A percentile compares a stretch with the other conserved stretches of the same genome.
phyloP scores from a whole-genome alignment of 2,797 vertebrate species.

The Lagodon rhomboides region DNA sequence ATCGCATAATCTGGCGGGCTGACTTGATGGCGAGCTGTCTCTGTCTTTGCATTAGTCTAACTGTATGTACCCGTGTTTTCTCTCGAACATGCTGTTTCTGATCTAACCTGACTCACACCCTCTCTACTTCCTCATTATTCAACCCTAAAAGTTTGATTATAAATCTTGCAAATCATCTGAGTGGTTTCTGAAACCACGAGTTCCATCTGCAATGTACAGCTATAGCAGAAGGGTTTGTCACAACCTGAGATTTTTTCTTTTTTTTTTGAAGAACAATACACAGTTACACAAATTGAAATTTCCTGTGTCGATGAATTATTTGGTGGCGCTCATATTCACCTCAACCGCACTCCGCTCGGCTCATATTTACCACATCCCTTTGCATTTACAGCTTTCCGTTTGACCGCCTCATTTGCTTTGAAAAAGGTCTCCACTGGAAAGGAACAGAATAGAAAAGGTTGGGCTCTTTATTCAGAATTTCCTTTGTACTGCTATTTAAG shows the following conservation, averaged over 20 bases:
- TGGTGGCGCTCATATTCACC: slow-evolving; percentile 52
- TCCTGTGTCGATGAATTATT: slow-evolving; percentile 76
- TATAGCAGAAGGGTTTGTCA: slow-evolving; percentile 45
- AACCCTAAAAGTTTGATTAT: slow-evolving; percentile 45
- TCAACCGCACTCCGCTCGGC: slow-evolving; percentile 25
- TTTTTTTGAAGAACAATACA: slow-evolving; percentile 46
- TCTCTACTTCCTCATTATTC: slow-evolving; percentile 21
- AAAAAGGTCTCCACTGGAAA: slow-evolving; percentile 78
- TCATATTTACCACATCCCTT: slow-evolving; percentile 59
- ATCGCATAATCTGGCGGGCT: neutral
- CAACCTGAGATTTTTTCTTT: slow-evolving; percentile 35
- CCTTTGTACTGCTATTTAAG: slow-evolving; percentile 91
- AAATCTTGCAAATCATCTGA: slow-evolving; percentile 65
- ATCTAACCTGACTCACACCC: slow-evolving; percentile 35
- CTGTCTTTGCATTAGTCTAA: slow-evolving; percentile 2
- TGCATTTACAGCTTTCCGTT: slow-evolving; percentile 59
- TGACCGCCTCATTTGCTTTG: slow-evolving; percentile 63
- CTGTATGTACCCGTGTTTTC: neutral
- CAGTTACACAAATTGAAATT: slow-evolving; percentile 72
- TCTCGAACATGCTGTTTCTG: slow-evolving; percentile 26
- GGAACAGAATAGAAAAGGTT: slow-evolving; percentile 37
- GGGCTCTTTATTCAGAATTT: slow-evolving; percentile 85
- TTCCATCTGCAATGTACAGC: slow-evolving; percentile 14
- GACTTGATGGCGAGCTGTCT: slow-evolving; percentile 1
- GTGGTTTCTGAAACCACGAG: slow-evolving; percentile 54